Conservation (phyloP, 2,888 invertebrate genomes). For the Lottia gigantea region DNA sequence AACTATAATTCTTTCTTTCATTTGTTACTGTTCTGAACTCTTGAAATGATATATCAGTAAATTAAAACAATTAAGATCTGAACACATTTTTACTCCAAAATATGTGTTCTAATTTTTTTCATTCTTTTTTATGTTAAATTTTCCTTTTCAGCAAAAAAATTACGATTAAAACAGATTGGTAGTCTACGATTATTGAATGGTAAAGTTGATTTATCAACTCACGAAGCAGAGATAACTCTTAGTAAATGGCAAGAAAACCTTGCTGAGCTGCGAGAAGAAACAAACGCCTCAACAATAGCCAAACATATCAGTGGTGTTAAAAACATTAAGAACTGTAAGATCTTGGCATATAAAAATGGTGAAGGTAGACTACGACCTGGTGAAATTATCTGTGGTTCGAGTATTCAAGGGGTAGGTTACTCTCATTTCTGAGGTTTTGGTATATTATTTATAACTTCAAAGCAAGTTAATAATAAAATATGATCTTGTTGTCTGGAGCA, state of each 20-base stretch:
- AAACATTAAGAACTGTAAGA: conserved; percentile 61
- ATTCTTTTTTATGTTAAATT: too few species aligned
- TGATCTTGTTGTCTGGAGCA: background rate
- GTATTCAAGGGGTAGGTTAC: conserved; percentile 62
- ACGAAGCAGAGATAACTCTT: conserved; percentile 64
- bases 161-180: conserved; percentile 60
- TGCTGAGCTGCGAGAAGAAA: conserved; percentile 53
- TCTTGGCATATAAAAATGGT: conserved; percentile 66
- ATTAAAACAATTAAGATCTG: too few species aligned
- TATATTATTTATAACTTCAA: too few species aligned
- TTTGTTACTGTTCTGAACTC: too few species aligned
- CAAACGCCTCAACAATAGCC: conserved; percentile 56
- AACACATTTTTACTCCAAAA: too few species aligned
- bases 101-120: too few species aligned
- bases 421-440: background rate
- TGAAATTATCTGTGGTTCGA: conserved; percentile 65
- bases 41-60: too few species aligned
- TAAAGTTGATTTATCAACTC: conserved; percentile 66
- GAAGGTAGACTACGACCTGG: conserved; percentile 62
- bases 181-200: conserved; percentile 66
- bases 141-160: conserved; percentile 46
- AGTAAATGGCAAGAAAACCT: conserved; percentile 59
- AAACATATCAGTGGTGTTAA: conserved; percentile 63
- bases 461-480: too few species aligned
- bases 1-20: too few species aligned